phyloP scores from a whole-genome alignment of 2,888 invertebrate genomes.

The Mythimna vitellina region DNA sequence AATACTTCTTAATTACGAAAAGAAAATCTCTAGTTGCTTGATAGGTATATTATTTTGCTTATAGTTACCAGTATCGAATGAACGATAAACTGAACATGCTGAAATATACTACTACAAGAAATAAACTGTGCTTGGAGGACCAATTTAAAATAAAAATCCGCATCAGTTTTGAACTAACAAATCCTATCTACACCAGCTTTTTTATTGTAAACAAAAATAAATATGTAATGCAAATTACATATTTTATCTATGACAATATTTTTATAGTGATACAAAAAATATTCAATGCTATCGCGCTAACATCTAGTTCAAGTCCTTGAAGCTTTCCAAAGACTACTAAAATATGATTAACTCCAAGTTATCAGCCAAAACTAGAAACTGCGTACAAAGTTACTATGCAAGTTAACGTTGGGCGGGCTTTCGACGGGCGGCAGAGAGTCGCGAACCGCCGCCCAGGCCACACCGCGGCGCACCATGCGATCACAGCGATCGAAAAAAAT shows the following conservation, averaged over 20 bases:
- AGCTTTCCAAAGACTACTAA: constrained; percentile 2
- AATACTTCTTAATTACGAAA: too few relatives aligned
- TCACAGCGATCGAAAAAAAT: constrained; percentile 64
- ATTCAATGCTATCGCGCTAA: not conserved
- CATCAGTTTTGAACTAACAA: not conserved
- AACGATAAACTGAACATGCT: not conserved
- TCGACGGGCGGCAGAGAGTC: constrained; percentile 79
- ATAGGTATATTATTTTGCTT: too few relatives aligned
- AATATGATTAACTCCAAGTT: constrained; percentile 33
- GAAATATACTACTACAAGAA: not conserved
- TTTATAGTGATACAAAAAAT: not conserved
- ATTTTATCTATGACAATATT: not conserved
- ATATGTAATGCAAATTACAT: too few relatives aligned
- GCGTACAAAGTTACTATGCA: constrained; percentile 66
- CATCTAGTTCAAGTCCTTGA: not conserved
- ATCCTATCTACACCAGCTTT: constrained; percentile 4
- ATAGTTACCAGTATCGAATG: too few relatives aligned
- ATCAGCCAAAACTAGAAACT: constrained; percentile 51
- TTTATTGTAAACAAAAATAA: not conserved
- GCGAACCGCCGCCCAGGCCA: constrained; percentile 76
- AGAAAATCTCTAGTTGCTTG: too few relatives aligned
- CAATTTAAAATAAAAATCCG: not conserved
- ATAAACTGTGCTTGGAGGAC: too few relatives aligned
- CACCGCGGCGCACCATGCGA: constrained; percentile 74
- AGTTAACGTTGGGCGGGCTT: constrained; percentile 68